These are phyloP conservation scores for Heteropelma amictum DNA, from an alignment of 2,888 invertebrate species.

Conservation along the genomic window DNA sequence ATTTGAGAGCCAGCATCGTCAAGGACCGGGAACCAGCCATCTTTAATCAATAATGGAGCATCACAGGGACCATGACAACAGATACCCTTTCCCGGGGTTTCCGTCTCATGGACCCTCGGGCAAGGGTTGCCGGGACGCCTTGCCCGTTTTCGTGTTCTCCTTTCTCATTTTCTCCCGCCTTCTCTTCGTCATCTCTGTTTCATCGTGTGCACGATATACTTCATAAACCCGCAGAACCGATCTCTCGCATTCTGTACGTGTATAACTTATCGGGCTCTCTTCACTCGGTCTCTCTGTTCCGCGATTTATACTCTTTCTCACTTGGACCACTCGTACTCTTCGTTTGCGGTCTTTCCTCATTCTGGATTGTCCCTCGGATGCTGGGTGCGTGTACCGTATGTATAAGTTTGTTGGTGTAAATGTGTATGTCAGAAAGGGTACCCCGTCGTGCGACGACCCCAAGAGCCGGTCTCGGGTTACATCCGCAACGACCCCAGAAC, in stretches of 20 bases:
- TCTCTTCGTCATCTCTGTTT: constrained; percentile 27
- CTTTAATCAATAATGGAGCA: constrained; percentile 78
- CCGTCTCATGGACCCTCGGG: constrained; percentile 71
- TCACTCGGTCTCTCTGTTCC: constrained; percentile 18
- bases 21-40: constrained; percentile 70
- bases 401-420: background rate
- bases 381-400: background rate
- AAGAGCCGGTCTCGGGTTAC: constrained; percentile 64
- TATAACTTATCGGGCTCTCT: constrained; percentile 63
- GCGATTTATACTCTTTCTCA: constrained; percentile 33
- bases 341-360: constrained; percentile 37
- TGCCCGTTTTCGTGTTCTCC: constrained; percentile 59
- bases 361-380: constrained; percentile 16
- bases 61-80: constrained; percentile 78
- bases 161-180: constrained; percentile 56
- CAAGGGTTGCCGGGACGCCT: constrained; percentile 70
- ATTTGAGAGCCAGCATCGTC: constrained; percentile 22
- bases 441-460: constrained; percentile 45
- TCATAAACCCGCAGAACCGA: constrained; percentile 16
- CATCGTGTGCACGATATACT: constrained; percentile 27
- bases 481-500: constrained; percentile 61
- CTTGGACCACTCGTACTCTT: constrained; percentile 23
- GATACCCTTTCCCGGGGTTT: constrained; percentile 73
- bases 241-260: constrained; percentile 44
- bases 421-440: constrained; percentile 44